Evolutionary conservation across 23 tunicate species (phyloP), one percentile per base, ranked within the genome.

Genomic region (Ciona savignyi): DNA sequence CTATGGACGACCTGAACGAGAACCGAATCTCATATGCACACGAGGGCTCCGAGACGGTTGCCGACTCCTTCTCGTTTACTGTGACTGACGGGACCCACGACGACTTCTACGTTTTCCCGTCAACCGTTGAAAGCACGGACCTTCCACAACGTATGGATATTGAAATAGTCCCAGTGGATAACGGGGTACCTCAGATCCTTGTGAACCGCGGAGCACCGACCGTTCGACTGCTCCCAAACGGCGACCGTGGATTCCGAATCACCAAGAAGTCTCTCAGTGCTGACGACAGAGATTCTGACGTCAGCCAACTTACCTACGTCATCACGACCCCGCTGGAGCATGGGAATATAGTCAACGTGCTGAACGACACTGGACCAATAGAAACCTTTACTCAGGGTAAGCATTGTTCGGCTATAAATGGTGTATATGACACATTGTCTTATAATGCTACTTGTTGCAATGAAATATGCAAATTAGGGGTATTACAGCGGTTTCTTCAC

Each of bases 1-100:
- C 90, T 25, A 80, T 94, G 90, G 88, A 70, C 35, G 95, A 94
- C 65, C 49, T 94, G 35, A 83, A 94, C 67, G 85, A 87, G 6
- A 94, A 94, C 76, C 78, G 81, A 4, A 75, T 94, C 72, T 60
- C 90, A 15, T 94, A 94, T 72, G 30, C 67, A 1, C 99, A 94
- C 68, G 99, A 94, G 77, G 90, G 95, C 1, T 69, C 86, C 42
- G 99, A 94, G 72, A 82, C 95, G n/a, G 83, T 75, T 2, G 85
- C 84, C 34, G 99, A 94, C 49, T 83, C 88, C 27, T 94, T 94
- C 86, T 87, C 89, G 11, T 87, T 94, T 61, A 74, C 83, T 0
- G 99, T 94, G 34, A 88, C 92, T 4, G 99, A 94, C 65, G 99
- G 99, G 4, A 94, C 90, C 63, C 99, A 94, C 75, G 83, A 79